phyloP scores from a whole-genome alignment of 2,113 vertebrate species.

The Gasterosteus nipponicus region DNA sequence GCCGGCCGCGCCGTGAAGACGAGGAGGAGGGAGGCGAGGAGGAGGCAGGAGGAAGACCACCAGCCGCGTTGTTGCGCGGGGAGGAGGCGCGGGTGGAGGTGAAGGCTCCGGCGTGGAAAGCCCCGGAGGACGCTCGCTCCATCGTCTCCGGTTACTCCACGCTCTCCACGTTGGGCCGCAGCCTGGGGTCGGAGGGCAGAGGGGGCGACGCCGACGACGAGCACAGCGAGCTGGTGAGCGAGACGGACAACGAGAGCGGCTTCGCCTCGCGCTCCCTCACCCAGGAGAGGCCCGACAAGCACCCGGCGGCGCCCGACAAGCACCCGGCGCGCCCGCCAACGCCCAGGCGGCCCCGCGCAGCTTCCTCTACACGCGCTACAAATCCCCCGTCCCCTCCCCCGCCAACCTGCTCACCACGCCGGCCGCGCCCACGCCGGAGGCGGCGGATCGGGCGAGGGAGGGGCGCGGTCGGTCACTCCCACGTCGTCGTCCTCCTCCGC shows the following conservation, averaged over 20 bases:
- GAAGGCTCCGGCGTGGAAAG: constrained; percentile 69
- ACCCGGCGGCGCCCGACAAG: not conserved
- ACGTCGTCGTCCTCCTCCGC: constrained; percentile 80
- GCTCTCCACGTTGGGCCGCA: constrained; percentile 91
- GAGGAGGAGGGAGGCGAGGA: constrained; percentile 58
- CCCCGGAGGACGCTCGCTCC: constrained; percentile 87
- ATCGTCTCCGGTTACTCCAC: constrained; percentile 97
- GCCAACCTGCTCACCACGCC: constrained; percentile 27
- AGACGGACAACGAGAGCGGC: constrained; percentile 93
- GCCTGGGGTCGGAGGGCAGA: constrained; percentile 86
- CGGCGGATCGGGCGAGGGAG: constrained; percentile 59
- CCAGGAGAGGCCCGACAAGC: constrained; percentile 80
- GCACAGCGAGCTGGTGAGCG: constrained; percentile 89
- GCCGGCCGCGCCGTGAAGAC: constrained; percentile 46
- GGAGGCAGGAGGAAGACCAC: constrained; percentile 53
- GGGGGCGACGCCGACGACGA: constrained; percentile 94
- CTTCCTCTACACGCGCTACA: constrained; percentile 79
- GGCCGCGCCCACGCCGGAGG: constrained; percentile 48
- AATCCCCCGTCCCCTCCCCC: constrained; percentile 42
- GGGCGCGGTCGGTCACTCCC: constrained; percentile 77
- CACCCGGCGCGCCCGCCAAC: constrained; percentile 2
- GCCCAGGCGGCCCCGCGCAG: constrained; percentile 60
- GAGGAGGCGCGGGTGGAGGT: constrained; percentile 58
- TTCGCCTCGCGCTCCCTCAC: constrained; percentile 83
- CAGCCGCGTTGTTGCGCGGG: constrained; percentile 55